phyloP scores from a whole-genome alignment of 1,140 invertebrate species.

The Goniozus legneri region DNA sequence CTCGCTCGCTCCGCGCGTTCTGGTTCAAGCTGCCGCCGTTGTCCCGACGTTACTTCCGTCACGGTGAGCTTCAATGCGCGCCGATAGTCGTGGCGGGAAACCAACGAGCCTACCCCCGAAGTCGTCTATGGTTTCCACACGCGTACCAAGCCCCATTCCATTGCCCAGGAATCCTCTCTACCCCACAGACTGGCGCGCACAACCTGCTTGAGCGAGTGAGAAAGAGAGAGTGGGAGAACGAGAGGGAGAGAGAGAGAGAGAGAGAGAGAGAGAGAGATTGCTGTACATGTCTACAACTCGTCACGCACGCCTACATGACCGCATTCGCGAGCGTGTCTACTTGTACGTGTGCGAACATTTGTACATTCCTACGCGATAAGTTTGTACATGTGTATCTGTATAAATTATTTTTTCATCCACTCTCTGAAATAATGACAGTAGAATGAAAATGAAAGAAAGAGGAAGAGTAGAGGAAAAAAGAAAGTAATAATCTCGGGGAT shows the following conservation, averaged over 20 bases:
- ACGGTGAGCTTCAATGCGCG: constrained; percentile 52
- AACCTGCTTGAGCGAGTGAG: constrained; percentile 9
- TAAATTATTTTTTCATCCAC: constrained; percentile 5
- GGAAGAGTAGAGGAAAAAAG: no score
- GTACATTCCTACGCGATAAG: no score
- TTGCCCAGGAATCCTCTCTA: no score
- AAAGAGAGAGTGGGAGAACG: constrained; percentile 2
- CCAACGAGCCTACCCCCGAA: constrained; percentile 53
- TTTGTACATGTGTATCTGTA: constrained; percentile 3
- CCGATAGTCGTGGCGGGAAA: constrained; percentile 51
- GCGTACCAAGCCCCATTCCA: constrained; percentile 39
- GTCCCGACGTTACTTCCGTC: constrained; percentile 53
- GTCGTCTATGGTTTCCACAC: constrained; percentile 47
- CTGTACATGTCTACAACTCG: constrained; percentile 15
- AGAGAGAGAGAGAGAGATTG: constrained; percentile 2
- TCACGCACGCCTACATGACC: constrained; percentile 8
- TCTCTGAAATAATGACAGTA: constrained; percentile 51
- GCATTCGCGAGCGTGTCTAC: no score
- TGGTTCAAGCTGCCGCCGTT: constrained; percentile 42
- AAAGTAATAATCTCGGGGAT: constrained; percentile 56
- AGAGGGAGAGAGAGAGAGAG: not conserved
- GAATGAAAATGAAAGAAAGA: constrained; percentile 48
- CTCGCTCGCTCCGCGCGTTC: constrained; percentile 31
- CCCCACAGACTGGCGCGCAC: no score
- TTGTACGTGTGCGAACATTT: no score